Base-by-base conservation (phyloP, 2,888 invertebrate species). In the Tricholauxania praeusta region DNA sequence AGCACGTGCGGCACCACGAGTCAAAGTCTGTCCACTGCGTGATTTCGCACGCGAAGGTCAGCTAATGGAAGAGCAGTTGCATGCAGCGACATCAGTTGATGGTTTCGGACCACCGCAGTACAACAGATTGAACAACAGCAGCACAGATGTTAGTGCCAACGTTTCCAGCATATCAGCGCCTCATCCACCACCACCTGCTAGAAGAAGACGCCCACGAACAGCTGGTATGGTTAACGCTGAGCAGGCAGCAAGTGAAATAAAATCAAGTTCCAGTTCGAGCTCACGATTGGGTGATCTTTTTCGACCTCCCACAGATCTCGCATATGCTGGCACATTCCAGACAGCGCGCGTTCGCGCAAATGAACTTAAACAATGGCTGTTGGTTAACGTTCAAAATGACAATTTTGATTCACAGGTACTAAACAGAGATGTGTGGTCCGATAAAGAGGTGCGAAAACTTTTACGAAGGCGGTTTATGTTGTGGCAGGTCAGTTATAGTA, bases 371-470 rank as follows among this genome's bases (percentile, higher is more conserved):
- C 89, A 90, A 72, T 93, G 93, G 93, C 82, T 93, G 32, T 86
- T 93, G 78, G 91, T 93, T 0, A 93, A 93, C 82, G 89, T 93
- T 12, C 93, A 93, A 82, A 90, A 92, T 83, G 89, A 91, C 32
- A 89, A 90, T 78, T 93, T 93, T 82, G 87, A 90, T 28, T 93
- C 93, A 77, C 93, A 93, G 85, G 89, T 91, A 12, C 86, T 93
- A 63, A 93, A 93, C 85, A 88, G 93, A 60, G 93, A 93, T 82
- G 90, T 93, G 1, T 93, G 93, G 93, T 89, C 92, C 15, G 89
- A 90, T 78, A 83, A 85, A 59, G 89, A 89, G 72, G 89, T 93
- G 8, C 89, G 90, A 75, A 89, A 89, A 71, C 85, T 93, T 72
- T 87, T 93, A 28, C 89, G 89, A 63, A 89, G 91, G 71, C 90